phyloP scores from a whole-genome alignment of 2,797 vertebrate genomes.

The Natrix natrix region DNA sequence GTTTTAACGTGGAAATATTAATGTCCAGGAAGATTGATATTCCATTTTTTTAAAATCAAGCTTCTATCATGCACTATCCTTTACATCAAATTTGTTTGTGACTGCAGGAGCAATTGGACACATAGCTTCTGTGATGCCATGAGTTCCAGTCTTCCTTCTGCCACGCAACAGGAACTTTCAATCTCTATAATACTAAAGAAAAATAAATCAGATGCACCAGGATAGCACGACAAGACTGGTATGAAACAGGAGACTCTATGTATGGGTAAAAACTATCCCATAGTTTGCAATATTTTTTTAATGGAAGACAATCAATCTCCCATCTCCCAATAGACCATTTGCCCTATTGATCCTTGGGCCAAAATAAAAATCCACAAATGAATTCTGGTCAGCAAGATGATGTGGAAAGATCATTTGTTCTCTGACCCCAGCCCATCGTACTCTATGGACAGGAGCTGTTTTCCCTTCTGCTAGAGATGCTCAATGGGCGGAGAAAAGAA shows the following conservation, averaged over 20 bases:
- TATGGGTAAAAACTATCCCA: neutral
- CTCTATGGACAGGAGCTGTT: neutral
- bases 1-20: neutral
- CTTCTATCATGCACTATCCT: neutral
- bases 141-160: neutral
- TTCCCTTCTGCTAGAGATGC: neutral
- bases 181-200: neutral
- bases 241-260: neutral
- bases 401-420: neutral
- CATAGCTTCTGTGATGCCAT: neutral
- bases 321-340: neutral
- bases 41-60: neutral
- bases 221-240: neutral
- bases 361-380: neutral
- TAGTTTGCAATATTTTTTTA: neutral
- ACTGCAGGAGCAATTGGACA: neutral
- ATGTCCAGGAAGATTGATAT: neutral
- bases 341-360: neutral
- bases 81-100: neutral
- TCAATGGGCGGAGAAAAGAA: neutral
- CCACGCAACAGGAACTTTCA: neutral
- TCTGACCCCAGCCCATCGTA: neutral
- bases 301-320: neutral
- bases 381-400: neutral
- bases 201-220: neutral